Evolutionary conservation across 2,888 invertebrate species (phyloP).

Genomic region (Aleiodes alternator): DNA sequence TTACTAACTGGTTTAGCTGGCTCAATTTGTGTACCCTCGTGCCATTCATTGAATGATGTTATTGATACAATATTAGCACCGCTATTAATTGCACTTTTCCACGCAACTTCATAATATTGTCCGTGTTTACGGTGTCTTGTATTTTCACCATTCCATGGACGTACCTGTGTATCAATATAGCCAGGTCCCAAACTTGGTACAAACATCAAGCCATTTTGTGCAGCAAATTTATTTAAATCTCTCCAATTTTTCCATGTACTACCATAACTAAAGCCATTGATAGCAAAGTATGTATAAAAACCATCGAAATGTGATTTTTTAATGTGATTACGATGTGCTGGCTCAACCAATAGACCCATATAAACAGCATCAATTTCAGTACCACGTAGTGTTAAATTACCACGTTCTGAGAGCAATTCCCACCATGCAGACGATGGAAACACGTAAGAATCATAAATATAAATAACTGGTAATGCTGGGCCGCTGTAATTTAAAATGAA

Average conservation of each 20-base stretch:
- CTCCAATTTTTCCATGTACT: conserved; percentile 81
- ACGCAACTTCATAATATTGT: conserved; percentile 81
- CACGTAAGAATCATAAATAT: conserved; percentile 81
- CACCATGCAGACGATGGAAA: conserved; percentile 78
- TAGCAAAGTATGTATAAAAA: conserved; percentile 82
- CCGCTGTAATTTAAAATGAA: conserved; percentile 58
- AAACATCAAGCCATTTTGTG: conserved; percentile 79
- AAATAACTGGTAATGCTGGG: conserved; percentile 78
- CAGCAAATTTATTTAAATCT: conserved; percentile 77
- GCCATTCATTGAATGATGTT: conserved; percentile 86
- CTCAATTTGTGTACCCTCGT: conserved; percentile 86
- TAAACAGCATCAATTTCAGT: conserved; percentile 79
- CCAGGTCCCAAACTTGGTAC: conserved; percentile 84
- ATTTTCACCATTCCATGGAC: conserved; percentile 79
- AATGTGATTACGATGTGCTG: conserved; percentile 77
- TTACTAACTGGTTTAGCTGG: conserved; percentile 77
- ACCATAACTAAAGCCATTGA: conserved; percentile 81
- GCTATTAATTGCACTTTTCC: conserved; percentile 79
- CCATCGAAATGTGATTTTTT: conserved; percentile 78
- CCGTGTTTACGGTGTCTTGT: conserved; percentile 78
- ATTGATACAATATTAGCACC: conserved; percentile 79
- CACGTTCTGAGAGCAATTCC: conserved; percentile 74
- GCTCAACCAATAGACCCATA: conserved; percentile 79
- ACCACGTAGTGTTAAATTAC: conserved; percentile 76
- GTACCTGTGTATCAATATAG: conserved; percentile 80